Percentiles rank a stretch among this genome's conserved stretches.
Evolutionary conservation across 2,888 invertebrate genomes (phyloP).

Genomic region (Cyrtodaria siliqua): DNA sequence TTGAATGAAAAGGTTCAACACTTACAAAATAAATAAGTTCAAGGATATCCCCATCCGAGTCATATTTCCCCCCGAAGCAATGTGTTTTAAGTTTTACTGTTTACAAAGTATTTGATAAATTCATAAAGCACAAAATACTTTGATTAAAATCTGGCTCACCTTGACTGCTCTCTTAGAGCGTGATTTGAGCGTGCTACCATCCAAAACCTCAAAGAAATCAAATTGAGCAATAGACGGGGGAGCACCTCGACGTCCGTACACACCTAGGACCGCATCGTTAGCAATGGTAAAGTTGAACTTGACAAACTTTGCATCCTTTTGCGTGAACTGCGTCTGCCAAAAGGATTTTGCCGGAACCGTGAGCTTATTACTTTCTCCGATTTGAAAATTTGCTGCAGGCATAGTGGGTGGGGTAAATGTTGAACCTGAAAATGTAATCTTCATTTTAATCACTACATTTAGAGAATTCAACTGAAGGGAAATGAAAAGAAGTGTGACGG

Average conservation of each 20-base stretch:
- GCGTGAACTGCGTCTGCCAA: conserved; percentile 99
- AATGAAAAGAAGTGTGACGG: too few relatives aligned
- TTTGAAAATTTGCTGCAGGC: conserved; percentile 49
- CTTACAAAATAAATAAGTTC: too few relatives aligned
- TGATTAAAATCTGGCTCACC: too few relatives aligned
- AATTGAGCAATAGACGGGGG: conserved; percentile 98
- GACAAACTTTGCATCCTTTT: conserved; percentile 96
- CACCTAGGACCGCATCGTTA: conserved; percentile 89
- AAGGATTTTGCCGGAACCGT: conserved; percentile 97
- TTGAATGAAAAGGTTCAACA: too few relatives aligned
- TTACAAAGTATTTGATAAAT: too few relatives aligned
- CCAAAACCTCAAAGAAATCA: conserved; percentile 97
- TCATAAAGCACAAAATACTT: too few relatives aligned
- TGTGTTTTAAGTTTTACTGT: too few relatives aligned
- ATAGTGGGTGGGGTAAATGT: conserved; percentile 51
- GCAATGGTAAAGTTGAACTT: conserved; percentile 94
- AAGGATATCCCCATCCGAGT: too few relatives aligned
- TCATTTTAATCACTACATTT: too few relatives aligned
- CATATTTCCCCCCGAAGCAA: too few relatives aligned
- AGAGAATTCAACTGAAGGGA: too few relatives aligned
- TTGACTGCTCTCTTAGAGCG: conserved; percentile 44
- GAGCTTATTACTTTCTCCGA: conserved; percentile 88
- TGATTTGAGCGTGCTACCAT: conserved; percentile 78
- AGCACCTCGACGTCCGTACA: conserved; percentile 97
- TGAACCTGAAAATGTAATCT: conserved; percentile 52